Conservation (phyloP, 2,888 invertebrate species). For the Carcina quercana region DNA sequence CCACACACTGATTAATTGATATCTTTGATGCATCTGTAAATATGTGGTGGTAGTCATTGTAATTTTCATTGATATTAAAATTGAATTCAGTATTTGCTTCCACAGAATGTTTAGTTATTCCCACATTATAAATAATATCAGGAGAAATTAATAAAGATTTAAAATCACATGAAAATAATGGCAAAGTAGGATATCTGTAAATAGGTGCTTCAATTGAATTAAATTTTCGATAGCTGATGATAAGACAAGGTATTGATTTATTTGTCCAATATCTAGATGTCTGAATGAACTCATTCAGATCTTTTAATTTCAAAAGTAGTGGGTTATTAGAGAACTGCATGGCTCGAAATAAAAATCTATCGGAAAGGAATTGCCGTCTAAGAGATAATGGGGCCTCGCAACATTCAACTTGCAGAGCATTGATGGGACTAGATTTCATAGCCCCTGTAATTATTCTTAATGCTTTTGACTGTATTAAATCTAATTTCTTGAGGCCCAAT, state of each 20-base stretch:
- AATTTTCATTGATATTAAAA: neutral
- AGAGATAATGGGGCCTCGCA: slow-evolving; percentile 6
- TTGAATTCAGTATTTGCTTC: too few relatives aligned
- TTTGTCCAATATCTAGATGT: neutral
- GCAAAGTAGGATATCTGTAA: neutral
- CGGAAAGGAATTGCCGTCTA: slow-evolving; percentile 5
- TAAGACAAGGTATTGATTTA: neutral
- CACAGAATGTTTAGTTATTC: too few relatives aligned
- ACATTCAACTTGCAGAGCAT: slow-evolving; percentile 10
- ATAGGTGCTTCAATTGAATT: neutral
- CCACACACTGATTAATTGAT: neutral
- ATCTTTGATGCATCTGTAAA: slow-evolving; percentile 8
- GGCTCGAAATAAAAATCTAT: slow-evolving; percentile 1
- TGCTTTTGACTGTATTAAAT: slow-evolving; percentile 18
- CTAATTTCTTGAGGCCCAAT: slow-evolving; percentile 3
- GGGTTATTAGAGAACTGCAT: neutral
- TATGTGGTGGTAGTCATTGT: neutral
- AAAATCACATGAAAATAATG: too few relatives aligned
- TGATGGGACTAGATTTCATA: slow-evolving; percentile 21
- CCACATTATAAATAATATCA: neutral
- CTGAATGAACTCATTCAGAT: neutral
- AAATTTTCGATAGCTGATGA: neutral
- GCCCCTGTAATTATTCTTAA: slow-evolving; percentile 18
- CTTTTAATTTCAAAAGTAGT: neutral
- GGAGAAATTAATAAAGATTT: neutral